These are phyloP conservation scores for Quadroppia sp. DNA, from an alignment of 2,888 invertebrate genomes.

Conservation along the genomic window DNA sequence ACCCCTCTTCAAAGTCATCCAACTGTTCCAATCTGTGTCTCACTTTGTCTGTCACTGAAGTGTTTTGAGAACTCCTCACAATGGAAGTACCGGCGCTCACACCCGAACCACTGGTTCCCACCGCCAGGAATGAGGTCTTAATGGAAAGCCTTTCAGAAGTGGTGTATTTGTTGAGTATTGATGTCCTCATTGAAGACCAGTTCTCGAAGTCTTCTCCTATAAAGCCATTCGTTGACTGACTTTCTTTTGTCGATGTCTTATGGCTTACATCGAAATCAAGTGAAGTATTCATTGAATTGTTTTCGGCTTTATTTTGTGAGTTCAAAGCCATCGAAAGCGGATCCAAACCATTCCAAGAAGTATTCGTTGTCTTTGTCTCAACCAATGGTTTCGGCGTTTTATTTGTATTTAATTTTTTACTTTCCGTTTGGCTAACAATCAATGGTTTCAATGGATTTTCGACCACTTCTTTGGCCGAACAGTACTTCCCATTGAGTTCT, in stretches of 20 bases:
- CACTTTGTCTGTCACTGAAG: constrained; percentile 57
- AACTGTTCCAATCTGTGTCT: constrained; percentile 74
- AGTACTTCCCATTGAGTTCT: neutral
- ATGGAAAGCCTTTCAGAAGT: constrained; percentile 90
- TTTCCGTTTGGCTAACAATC: constrained; percentile 47
- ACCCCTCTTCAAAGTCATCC: constrained; percentile 88
- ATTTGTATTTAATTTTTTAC: neutral
- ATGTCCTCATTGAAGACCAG: constrained; percentile 70
- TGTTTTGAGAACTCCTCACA: constrained; percentile 69
- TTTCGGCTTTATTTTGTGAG: neutral
- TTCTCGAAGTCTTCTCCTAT: constrained; percentile 61
- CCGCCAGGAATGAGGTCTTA: constrained; percentile 77
- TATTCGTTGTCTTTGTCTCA: neutral
- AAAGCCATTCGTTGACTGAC: constrained; percentile 36
- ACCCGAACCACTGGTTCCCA: constrained; percentile 53
- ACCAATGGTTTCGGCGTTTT: neutral
- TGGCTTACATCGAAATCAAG: constrained; percentile 31
- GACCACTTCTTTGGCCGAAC: constrained; percentile 47
- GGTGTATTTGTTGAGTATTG: constrained; percentile 83
- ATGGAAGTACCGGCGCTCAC: constrained; percentile 4
- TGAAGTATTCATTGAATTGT: constrained; percentile 3
- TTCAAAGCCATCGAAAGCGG: constrained; percentile 42
- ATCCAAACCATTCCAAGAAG: constrained; percentile 44
- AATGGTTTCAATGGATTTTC: constrained; percentile 53
- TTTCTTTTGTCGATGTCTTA: constrained; percentile 23